Evolutionary conservation across 2,113 vertebrate species (phyloP).

Genomic region (Hucho hucho): DNA sequence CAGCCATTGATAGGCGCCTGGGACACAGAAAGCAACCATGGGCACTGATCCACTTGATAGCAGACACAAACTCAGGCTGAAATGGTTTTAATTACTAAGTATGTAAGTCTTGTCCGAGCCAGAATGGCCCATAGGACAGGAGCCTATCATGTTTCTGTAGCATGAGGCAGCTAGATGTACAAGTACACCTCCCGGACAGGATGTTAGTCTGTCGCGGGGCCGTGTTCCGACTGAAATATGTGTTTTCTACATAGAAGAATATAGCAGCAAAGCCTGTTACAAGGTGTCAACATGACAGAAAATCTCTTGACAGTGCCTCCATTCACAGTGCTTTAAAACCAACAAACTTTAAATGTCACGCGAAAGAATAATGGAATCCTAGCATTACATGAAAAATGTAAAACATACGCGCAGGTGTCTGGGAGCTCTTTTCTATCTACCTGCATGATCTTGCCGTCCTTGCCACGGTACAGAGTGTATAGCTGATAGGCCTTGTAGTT

Average conservation of each 20-base stretch:
- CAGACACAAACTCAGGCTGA: neutral
- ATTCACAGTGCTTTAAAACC: too few species aligned
- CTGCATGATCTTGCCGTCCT: conserved; percentile 96
- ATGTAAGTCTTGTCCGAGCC: too few species aligned
- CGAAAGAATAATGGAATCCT: neutral
- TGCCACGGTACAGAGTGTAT: conserved; percentile 90
- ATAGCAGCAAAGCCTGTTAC: neutral
- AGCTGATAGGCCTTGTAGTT: conserved; percentile 93
- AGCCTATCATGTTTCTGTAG: too few species aligned
- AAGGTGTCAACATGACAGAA: neutral
- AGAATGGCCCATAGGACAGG: too few species aligned
- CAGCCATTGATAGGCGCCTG: conserved; percentile 95
- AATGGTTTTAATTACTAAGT: neutral
- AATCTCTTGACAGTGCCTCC: too few species aligned
- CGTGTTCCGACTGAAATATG: neutral
- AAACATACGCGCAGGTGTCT: neutral
- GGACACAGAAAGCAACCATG: neutral
- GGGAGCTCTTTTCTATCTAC: conserved; percentile 56
- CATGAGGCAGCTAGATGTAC: too few species aligned
- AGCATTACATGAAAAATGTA: neutral
- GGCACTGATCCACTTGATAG: neutral
- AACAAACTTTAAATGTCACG: neutral
- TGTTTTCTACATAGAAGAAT: neutral
- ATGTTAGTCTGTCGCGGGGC: too few species aligned
- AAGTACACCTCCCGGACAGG: too few species aligned